These are phyloP conservation scores for Stegana nigrithorax DNA, from an alignment of 2,888 invertebrate species.

Conservation along the genomic window DNA sequence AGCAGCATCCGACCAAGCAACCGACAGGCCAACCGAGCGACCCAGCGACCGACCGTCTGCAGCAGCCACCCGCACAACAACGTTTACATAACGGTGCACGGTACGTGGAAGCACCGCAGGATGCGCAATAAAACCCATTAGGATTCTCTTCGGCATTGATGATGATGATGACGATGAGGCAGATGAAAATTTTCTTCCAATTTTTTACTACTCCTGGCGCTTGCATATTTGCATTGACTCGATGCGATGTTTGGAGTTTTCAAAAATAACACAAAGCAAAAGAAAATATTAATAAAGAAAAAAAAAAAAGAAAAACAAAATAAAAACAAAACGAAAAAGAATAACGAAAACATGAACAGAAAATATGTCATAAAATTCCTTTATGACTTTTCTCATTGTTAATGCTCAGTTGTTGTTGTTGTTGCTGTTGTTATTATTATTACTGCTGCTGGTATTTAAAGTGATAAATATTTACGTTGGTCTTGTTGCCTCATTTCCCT, in stretches of 20 bases:
- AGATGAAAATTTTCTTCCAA: too few species aligned
- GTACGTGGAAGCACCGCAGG: conserved; percentile 25
- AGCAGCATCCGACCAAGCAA: neutral
- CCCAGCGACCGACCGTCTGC: neutral
- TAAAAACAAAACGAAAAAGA: too few species aligned
- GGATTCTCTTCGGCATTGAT: conserved; percentile 35
- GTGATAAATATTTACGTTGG: neutral
- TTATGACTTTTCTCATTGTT: conserved; percentile 62
- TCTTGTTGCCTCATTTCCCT: neutral
- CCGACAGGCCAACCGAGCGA: neutral
- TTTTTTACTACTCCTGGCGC: too few species aligned
- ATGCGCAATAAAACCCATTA: conserved; percentile 56
- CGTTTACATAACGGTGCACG: too few species aligned
- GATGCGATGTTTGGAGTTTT: too few species aligned
- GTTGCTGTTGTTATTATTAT: conserved; percentile 16
- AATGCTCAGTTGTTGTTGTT: conserved; percentile 15
- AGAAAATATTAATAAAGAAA: too few species aligned
- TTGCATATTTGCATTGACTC: conserved; percentile 46
- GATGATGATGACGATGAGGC: conserved; percentile 4
- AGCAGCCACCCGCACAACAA: neutral
- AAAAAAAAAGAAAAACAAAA: too few species aligned
- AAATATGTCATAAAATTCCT: conserved; percentile 63
- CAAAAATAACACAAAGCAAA: too few species aligned
- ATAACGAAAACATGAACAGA: too few species aligned
- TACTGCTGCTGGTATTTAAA: neutral